phyloP scores from a whole-genome alignment of 2,113 vertebrate genomes.

The Natator depressus region DNA sequence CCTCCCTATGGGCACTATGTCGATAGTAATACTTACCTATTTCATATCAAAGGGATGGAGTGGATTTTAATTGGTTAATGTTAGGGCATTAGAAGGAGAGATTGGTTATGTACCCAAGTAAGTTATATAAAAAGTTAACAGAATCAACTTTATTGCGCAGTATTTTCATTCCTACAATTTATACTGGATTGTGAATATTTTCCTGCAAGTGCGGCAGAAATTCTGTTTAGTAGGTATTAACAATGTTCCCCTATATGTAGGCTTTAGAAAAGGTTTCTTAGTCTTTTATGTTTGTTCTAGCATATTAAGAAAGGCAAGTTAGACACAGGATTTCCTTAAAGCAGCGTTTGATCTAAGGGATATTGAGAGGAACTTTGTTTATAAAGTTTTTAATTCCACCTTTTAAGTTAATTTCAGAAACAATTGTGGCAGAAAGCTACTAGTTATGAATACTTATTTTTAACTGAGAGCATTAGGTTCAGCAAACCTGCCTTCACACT shows the following conservation, averaged over 20 bases:
- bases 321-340: constrained; percentile 39
- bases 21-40: not conserved
- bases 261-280: not conserved
- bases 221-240: not conserved
- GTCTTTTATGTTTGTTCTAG: constrained; percentile 9
- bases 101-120: not conserved
- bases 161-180: not conserved
- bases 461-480: constrained; percentile 33
- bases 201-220: constrained; percentile 7
- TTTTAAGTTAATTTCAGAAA: constrained; percentile 17
- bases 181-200: constrained; percentile 13
- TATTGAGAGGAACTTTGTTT: not conserved
- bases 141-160: not conserved
- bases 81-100: not conserved
- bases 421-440: not conserved
- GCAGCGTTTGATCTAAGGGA: not conserved
- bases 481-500: constrained; percentile 31
- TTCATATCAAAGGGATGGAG: not conserved
- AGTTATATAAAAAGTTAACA: not conserved
- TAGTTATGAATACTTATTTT: constrained; percentile 16
- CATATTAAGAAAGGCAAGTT: not conserved
- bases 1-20: not conserved
- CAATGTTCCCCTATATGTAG: not conserved
- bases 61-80: not conserved
- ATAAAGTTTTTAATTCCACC: not conserved